Conservation (phyloP, 2,113 vertebrate genomes). For the Phycodurus eques region DNA sequence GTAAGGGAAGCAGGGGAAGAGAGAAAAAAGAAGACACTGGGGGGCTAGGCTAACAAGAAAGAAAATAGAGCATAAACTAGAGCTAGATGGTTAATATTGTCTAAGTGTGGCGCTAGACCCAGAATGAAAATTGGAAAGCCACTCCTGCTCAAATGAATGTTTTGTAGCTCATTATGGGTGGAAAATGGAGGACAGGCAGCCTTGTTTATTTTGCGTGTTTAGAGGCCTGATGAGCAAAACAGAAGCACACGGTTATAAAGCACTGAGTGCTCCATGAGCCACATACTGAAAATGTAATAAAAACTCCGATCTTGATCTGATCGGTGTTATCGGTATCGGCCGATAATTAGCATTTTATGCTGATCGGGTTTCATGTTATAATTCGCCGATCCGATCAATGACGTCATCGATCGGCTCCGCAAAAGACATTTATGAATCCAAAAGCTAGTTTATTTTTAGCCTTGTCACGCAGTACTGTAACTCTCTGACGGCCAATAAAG, state of each 20-base stretch:
- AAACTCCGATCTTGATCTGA: no score
- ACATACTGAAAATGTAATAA: constrained; percentile 57
- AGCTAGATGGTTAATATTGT: constrained; percentile 27
- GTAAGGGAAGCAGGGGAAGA: constrained; percentile 42
- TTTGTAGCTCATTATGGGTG: constrained; percentile 23
- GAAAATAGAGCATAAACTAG: constrained; percentile 22
- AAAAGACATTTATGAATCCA: no score
- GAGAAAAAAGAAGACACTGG: constrained; percentile 21
- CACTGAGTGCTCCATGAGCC: constrained; percentile 33
- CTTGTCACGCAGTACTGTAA: no score
- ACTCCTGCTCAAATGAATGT: constrained; percentile 16
- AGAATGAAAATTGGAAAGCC: constrained; percentile 17
- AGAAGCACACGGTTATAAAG: constrained; percentile 22
- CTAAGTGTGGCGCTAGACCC: constrained; percentile 19
- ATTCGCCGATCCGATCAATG: no score
- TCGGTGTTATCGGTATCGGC: no score
- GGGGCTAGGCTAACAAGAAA: constrained; percentile 22
- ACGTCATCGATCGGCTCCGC: no score
- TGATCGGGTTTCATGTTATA: no score
- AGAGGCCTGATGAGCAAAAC: constrained; percentile 19
- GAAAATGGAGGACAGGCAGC: constrained; percentile 17
- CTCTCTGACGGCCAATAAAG: no score
- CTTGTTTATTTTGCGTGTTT: constrained; percentile 32
- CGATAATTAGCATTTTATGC: no score
- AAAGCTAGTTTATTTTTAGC: no score